Evolutionary conservation across 2,797 vertebrate species (phyloP), one percentile per base, ranked within the genome.

Genomic region (Apogon talboti): DNA sequence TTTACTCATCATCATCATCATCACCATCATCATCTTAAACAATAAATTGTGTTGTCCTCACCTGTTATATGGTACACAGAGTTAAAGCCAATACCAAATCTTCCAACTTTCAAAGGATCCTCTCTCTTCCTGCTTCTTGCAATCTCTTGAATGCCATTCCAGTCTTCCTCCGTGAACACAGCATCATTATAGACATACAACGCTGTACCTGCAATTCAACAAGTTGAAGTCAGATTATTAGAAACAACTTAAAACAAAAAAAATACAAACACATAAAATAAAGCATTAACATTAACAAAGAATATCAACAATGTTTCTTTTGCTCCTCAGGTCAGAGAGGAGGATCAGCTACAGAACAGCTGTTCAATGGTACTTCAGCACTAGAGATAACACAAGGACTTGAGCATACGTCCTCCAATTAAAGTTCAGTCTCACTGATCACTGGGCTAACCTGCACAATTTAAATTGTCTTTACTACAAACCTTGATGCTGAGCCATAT

Each of bases 31-130:
- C 24, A 28, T 28, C 24, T 28, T 28, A 28, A 28, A 50, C n/a
- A 38, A 24, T 13, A 28, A 28, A 28, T 28, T 2, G 6, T 28
- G 6, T 28, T 28, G 16, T 21, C 16, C 76, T 67, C 76, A 98
- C 98, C 98, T 94, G 98, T 99, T 88, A 99, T 96, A 81, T 99
- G 98, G 86, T 99, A 99, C 61, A 99, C 98, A 66, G 98, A 99
- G 89, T 99, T 99, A 90, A 99, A 99, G 38, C 98, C 98, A 72
- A 99, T 99, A 71, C 98, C 98, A 89, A 99, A 99, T 93, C 98
- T 92, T 78, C 98, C 98, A 72, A 99, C 98, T 94, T 99, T 99
- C 79, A 98, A 84, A 2, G 98, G 98, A 79, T 99, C 98, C 21
- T 99, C 98, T 90, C 96, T 96, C 84, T 99, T 99, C 76, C 97